Evolutionary conservation across 2,888 invertebrate genomes (phyloP).

Genomic region (Agrochola litura): DNA sequence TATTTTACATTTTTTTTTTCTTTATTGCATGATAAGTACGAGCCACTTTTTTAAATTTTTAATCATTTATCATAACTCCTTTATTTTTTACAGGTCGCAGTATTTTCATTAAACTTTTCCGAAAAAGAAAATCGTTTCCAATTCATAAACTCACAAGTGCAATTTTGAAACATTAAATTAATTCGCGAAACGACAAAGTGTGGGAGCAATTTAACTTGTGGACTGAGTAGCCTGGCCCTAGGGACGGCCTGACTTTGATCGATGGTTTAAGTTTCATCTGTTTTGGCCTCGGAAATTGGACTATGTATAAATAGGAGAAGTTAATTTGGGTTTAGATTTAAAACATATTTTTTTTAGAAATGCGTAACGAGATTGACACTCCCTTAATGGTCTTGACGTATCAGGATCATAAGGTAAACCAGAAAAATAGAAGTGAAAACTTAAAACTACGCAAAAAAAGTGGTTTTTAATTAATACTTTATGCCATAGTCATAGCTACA

Average conservation of each 20-base stretch:
- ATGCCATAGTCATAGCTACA: no score
- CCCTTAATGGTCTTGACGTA: background rate
- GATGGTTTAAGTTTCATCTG: slow-evolving; percentile 63
- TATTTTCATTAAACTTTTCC: background rate
- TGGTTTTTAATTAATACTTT: no score
- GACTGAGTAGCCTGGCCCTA: slow-evolving; percentile 46
- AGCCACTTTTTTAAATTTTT: background rate
- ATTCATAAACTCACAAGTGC: slow-evolving; percentile 35
- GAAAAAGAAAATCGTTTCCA: slow-evolving; percentile 9
- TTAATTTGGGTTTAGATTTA: slow-evolving; percentile 22
- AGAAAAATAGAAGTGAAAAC: background rate
- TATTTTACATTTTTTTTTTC: no score
- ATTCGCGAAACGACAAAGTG: slow-evolving; percentile 58
- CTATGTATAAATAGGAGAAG: slow-evolving; percentile 36
- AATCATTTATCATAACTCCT: no score
- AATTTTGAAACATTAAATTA: slow-evolving; percentile 61
- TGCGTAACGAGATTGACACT: background rate
- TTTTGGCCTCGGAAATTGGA: slow-evolving; percentile 50
- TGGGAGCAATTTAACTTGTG: slow-evolving; percentile 65
- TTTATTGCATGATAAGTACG: background rate
- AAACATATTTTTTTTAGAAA: background rate
- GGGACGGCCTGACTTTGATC: slow-evolving; percentile 65
- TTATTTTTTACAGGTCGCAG: background rate
- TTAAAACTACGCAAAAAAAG: no score
- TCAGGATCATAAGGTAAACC: background rate